phyloP scores from a whole-genome alignment of 2,888 invertebrate genomes.

The Oxystoma pomonae region DNA sequence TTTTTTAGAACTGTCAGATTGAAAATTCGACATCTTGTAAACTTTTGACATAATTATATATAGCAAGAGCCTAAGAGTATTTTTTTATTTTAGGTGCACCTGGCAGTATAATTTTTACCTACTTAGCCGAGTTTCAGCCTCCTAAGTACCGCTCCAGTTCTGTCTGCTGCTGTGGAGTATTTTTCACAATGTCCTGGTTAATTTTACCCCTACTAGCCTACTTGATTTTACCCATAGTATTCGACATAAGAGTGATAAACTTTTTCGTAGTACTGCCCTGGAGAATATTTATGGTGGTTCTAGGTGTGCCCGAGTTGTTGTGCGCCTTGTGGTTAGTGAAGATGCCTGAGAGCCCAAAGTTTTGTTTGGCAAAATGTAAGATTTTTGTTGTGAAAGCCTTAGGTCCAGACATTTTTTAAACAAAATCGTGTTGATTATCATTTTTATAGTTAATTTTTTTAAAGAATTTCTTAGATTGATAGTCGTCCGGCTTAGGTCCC shows the following conservation, averaged over 20 bases:
- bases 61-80: too few relatives aligned
- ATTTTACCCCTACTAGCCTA: slow-evolving; percentile 32
- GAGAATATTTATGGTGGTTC: slow-evolving; percentile 66
- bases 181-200: slow-evolving; percentile 59
- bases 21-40: too few relatives aligned
- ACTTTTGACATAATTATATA: too few relatives aligned
- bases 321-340: slow-evolving; percentile 53
- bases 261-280: slow-evolving; percentile 62
- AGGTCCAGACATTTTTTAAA: too few relatives aligned
- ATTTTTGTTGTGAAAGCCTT: too few relatives aligned
- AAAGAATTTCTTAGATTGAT: too few relatives aligned
- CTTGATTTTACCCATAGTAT: slow-evolving; percentile 35
- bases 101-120: slow-evolving; percentile 52
- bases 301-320: slow-evolving; percentile 61
- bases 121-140: slow-evolving; percentile 64
- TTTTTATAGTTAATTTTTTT: too few relatives aligned
- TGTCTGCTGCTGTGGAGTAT: slow-evolving; percentile 61
- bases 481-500: too few relatives aligned
- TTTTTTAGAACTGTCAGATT: too few relatives aligned
- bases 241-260: slow-evolving; percentile 29
- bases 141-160: slow-evolving; percentile 55
- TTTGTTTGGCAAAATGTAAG: slow-evolving; percentile 59
- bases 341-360: slow-evolving; percentile 79
- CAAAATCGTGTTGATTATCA: too few relatives aligned
- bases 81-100: slow-evolving; percentile 28